Conservation (phyloP, 2,113 vertebrate species). For the Pomatostomus ruficeps region DNA sequence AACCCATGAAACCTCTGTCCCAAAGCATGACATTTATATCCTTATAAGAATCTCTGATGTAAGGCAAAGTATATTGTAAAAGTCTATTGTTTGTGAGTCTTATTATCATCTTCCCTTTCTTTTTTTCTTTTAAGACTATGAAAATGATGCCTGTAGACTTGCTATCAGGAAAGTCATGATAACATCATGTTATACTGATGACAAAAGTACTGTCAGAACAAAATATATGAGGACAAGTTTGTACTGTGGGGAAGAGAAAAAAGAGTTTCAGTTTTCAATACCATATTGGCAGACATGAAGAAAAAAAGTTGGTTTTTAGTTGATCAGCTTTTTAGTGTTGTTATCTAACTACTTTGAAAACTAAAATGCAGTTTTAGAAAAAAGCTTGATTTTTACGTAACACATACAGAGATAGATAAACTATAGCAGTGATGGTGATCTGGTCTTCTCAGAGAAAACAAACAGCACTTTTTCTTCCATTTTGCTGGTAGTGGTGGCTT, state of each 20-base stretch:
- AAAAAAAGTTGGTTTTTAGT: rapidly evolving
- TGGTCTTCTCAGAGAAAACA: neutral
- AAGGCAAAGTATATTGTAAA: neutral
- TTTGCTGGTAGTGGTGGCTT: neutral
- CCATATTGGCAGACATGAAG: neutral
- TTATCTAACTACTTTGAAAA: neutral
- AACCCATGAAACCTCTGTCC: neutral
- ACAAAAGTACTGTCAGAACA: neutral
- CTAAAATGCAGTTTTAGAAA: neutral
- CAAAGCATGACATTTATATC: neutral
- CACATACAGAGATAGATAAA: rapidly evolving
- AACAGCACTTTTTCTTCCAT: neutral
- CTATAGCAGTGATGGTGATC: neutral
- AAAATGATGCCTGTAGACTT: neutral
- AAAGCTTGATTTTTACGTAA: neutral
- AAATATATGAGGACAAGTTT: neutral
- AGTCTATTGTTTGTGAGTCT: neutral
- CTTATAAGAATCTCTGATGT: neutral
- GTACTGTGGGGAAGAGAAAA: neutral
- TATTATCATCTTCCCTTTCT: rapidly evolving
- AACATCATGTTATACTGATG: neutral
- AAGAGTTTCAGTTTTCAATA: neutral
- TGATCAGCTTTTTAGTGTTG: neutral
- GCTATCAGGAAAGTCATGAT: neutral
- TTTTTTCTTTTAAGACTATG: neutral